A percentile compares a stretch with the other conserved stretches of the same genome.
These are phyloP conservation scores for Drosophila mojavensis DNA, from an alignment of 1,140 invertebrate genomes.

Conservation along the genomic window DNA sequence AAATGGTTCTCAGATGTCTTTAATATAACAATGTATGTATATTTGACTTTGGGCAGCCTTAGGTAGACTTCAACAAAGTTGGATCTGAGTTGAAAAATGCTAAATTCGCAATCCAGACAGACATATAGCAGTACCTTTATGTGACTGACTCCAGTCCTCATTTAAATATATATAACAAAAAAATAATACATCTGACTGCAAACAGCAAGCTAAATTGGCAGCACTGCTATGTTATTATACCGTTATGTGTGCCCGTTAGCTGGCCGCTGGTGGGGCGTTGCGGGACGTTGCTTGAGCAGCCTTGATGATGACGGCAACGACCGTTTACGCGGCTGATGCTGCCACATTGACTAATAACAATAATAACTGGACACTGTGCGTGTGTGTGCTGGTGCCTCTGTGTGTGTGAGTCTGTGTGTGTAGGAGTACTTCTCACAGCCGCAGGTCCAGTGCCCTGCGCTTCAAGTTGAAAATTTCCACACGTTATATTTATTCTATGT, in stretches of 20 bases:
- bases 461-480: slow-evolving; percentile 60
- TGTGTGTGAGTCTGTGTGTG: neutral
- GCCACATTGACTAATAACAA: slow-evolving; percentile 76
- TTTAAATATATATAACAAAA: too few relatives aligned
- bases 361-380: slow-evolving; percentile 48
- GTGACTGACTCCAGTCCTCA: too few relatives aligned
- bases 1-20: too few relatives aligned
- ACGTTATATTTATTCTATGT: slow-evolving; percentile 48
- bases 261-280: neutral
- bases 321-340: slow-evolving; percentile 71
- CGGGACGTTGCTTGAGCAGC: neutral
- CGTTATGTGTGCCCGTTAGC: slow-evolving; percentile 7
- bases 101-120: too few relatives aligned
- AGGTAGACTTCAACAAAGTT: too few relatives aligned
- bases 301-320: slow-evolving; percentile 65
- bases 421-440: neutral
- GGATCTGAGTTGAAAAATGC: too few relatives aligned
- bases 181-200: too few relatives aligned
- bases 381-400: neutral
- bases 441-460: slow-evolving; percentile 7
- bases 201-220: too few relatives aligned
- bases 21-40: too few relatives aligned
- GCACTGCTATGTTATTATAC: neutral
- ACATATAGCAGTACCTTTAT: too few relatives aligned
- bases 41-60: too few relatives aligned